phyloP scores from a whole-genome alignment of 2,888 invertebrate genomes.

The Formica aserva region DNA sequence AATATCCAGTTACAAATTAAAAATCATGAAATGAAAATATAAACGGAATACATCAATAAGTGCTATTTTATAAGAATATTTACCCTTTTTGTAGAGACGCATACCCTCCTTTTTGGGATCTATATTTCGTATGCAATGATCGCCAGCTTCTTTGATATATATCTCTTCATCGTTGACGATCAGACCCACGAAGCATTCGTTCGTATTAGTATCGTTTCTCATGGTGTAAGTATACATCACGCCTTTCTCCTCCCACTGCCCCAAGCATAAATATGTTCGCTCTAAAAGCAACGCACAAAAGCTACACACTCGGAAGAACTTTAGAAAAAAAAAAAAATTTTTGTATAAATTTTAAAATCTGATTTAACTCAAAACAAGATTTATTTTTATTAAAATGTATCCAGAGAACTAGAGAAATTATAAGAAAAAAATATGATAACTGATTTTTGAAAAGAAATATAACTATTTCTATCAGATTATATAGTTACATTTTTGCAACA shows the following conservation, averaged over 20 bases:
- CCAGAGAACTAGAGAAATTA: background rate
- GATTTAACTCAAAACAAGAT: background rate
- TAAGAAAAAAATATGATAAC: background rate
- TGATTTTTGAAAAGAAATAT: background rate
- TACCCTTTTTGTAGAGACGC: constrained; percentile 87
- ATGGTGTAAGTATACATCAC: constrained; percentile 89
- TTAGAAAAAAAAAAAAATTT: background rate
- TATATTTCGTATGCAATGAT: constrained; percentile 88
- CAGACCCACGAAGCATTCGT: constrained; percentile 90
- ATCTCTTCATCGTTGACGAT: constrained; percentile 88
- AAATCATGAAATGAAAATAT: background rate
- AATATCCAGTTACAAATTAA: background rate
- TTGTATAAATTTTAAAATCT: constrained; percentile 1
- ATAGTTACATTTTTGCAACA: background rate
- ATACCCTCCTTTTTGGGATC: constrained; percentile 88
- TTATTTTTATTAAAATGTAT: constrained; percentile 1
- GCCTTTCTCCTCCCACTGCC: constrained; percentile 89
- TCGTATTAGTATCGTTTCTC: constrained; percentile 88
- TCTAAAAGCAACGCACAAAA: constrained; percentile 83
- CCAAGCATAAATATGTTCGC: constrained; percentile 89
- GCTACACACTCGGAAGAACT: background rate
- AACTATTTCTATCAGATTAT: background rate
- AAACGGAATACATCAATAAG: background rate
- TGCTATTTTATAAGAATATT: constrained; percentile 59
- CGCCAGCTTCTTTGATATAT: constrained; percentile 90